Percentiles rank a stretch among this genome's conserved stretches.
Conservation (phyloP, 2,888 invertebrate genomes). For the Malacosoma neustria region DNA sequence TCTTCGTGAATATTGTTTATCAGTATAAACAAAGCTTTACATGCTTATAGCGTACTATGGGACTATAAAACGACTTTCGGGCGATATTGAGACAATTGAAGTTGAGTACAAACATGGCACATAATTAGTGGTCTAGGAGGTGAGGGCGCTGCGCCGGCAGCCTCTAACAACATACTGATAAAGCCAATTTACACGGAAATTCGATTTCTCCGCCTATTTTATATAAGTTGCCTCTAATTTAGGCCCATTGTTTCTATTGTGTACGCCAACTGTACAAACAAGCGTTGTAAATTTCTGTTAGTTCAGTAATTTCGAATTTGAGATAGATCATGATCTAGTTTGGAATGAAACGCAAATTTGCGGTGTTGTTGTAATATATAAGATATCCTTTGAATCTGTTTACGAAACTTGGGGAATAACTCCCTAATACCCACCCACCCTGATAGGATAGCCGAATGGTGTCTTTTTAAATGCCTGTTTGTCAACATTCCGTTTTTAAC, state of each 20-base stretch:
- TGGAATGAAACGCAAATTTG: constrained; percentile 12
- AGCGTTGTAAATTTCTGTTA: constrained; percentile 38
- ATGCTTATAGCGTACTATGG: constrained; percentile 28
- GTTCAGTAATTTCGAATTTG: constrained; percentile 41
- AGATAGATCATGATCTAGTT: constrained; percentile 26
- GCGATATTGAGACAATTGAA: constrained; percentile 37
- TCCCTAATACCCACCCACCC: too few species aligned
- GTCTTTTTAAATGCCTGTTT: too few species aligned
- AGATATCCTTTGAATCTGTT: constrained; percentile 5
- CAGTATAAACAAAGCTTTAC: too few species aligned
- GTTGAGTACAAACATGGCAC: constrained; percentile 36
- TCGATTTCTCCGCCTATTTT: constrained; percentile 41
- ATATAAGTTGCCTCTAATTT: constrained; percentile 44
- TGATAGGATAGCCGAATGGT: too few species aligned
- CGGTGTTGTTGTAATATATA: constrained; percentile 12
- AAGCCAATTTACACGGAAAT: constrained; percentile 40
- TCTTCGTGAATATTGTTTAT: too few species aligned
- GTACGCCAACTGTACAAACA: constrained; percentile 38
- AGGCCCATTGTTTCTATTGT: constrained; percentile 35
- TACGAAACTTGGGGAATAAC: too few species aligned
- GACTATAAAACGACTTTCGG: constrained; percentile 32
- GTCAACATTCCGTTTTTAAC: too few species aligned
- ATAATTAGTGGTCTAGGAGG: constrained; percentile 40
- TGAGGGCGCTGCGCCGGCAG: constrained; percentile 13
- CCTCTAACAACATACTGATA: constrained; percentile 40